These are phyloP conservation scores for Gastrophysa polygoni DNA, from an alignment of 2,888 invertebrate genomes.

Conservation along the genomic window DNA sequence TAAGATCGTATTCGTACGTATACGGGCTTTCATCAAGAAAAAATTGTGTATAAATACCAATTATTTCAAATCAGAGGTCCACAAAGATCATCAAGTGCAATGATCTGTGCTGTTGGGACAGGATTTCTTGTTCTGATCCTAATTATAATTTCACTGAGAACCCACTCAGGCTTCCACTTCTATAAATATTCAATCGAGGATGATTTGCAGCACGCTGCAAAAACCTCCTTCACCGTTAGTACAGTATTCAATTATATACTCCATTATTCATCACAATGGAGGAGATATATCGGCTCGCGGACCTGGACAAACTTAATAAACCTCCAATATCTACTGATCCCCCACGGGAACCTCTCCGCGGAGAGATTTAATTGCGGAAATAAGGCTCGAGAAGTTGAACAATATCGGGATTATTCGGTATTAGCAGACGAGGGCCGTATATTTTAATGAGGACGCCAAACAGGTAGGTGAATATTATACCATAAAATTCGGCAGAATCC, in stretches of 20 bases:
- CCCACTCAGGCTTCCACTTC: too few relatives aligned
- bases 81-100: too few relatives aligned
- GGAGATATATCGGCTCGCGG: neutral
- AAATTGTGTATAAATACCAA: too few relatives aligned
- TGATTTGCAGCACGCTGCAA: too few relatives aligned
- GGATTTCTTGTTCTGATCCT: too few relatives aligned
- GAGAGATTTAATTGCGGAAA: slow-evolving; percentile 54
- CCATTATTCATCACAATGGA: slow-evolving; percentile 22
- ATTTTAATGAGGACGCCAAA: neutral
- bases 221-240: neutral
- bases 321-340: slow-evolving; percentile 43
- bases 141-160: too few relatives aligned
- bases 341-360: slow-evolving; percentile 33
- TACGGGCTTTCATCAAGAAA: too few relatives aligned
- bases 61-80: too few relatives aligned
- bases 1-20: too few relatives aligned
- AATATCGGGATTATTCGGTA: slow-evolving; percentile 49
- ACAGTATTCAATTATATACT: slow-evolving; percentile 25
- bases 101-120: too few relatives aligned
- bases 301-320: slow-evolving; percentile 52
- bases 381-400: slow-evolving; percentile 55
- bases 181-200: too few relatives aligned
- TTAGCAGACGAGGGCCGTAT: slow-evolving; percentile 6
- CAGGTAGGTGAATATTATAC: neutral
- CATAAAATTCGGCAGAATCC: neutral